These are phyloP conservation scores for Apamea epomidion DNA, from an alignment of 2,888 invertebrate genomes.

Conservation along the genomic window DNA sequence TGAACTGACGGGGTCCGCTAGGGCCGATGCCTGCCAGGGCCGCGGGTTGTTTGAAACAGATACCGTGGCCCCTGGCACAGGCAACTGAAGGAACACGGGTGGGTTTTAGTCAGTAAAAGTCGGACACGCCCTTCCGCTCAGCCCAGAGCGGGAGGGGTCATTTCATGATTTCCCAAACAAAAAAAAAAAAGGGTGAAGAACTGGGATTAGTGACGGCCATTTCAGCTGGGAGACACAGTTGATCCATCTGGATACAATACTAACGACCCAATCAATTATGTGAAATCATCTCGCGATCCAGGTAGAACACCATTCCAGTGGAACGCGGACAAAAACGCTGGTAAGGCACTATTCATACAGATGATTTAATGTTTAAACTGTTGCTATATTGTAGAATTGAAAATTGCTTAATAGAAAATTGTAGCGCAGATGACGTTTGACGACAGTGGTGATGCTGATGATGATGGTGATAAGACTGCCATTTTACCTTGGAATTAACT, in stretches of 20 bases:
- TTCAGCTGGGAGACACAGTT: slow-evolving; percentile 92
- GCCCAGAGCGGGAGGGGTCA: no score
- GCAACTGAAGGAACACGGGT: no score
- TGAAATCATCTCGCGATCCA: slow-evolving; percentile 91
- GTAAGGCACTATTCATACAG: slow-evolving; percentile 65
- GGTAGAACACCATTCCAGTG: slow-evolving; percentile 93
- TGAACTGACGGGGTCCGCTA: no score
- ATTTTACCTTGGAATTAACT: not conserved
- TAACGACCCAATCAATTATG: slow-evolving; percentile 92
- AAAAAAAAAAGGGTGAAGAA: slow-evolving; percentile 92
- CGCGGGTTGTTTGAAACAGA: no score
- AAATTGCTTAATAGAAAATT: not conserved
- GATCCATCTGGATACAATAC: slow-evolving; percentile 93
- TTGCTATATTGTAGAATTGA: not conserved
- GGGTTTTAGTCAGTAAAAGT: no score
- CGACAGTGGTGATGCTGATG: not conserved
- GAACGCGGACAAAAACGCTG: slow-evolving; percentile 90
- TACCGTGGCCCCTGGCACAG: no score
- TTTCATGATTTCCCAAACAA: no score
- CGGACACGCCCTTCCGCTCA: no score
- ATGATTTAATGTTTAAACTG: not conserved
- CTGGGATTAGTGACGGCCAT: slow-evolving; percentile 94
- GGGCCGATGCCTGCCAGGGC: no score
- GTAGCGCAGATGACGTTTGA: not conserved
- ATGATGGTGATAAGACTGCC: not conserved